Conservation (phyloP, 1,140 invertebrate species). For the Musca vetustissima region DNA sequence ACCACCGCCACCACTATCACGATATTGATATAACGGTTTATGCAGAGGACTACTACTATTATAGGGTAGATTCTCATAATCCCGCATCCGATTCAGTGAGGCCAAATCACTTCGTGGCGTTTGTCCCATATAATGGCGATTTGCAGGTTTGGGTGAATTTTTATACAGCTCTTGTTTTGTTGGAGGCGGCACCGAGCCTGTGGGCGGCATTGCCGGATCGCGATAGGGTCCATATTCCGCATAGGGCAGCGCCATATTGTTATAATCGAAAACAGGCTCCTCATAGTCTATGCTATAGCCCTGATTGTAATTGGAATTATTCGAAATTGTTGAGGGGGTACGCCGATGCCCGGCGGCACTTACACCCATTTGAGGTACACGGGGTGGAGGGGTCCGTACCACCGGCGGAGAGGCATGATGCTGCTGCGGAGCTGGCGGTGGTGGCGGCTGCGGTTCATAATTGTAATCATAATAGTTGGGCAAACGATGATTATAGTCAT, state of each 20-base stretch:
- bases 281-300: slow-evolving; percentile 64
- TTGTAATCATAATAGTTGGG: slow-evolving; percentile 51
- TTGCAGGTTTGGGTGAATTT: slow-evolving; percentile 45
- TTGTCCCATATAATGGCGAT: slow-evolving; percentile 33
- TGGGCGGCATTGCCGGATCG: slow-evolving; percentile 1
- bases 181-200: slow-evolving; percentile 30
- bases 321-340: slow-evolving; percentile 50
- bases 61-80: slow-evolving; percentile 33
- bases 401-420: slow-evolving; percentile 28
- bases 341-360: slow-evolving; percentile 47
- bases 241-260: slow-evolving; percentile 38
- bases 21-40: slow-evolving; percentile 35
- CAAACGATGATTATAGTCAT: slow-evolving; percentile 50
- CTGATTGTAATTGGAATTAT: slow-evolving; percentile 59
- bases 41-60: slow-evolving; percentile 36
- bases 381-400: slow-evolving; percentile 44
- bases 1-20: neutral
- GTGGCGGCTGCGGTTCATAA: slow-evolving; percentile 38
- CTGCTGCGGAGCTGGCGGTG: slow-evolving; percentile 28
- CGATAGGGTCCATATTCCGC: slow-evolving; percentile 37
- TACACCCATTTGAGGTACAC: slow-evolving; percentile 53
- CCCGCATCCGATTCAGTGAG: slow-evolving; percentile 31
- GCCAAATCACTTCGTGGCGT: slow-evolving; percentile 1
- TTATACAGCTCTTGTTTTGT: slow-evolving; percentile 47
- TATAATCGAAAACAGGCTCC: slow-evolving; percentile 53